Percentiles rank a stretch among this genome's conserved stretches.
phyloP scores from a whole-genome alignment of 2,888 invertebrate genomes.

The Phengaris arion region DNA sequence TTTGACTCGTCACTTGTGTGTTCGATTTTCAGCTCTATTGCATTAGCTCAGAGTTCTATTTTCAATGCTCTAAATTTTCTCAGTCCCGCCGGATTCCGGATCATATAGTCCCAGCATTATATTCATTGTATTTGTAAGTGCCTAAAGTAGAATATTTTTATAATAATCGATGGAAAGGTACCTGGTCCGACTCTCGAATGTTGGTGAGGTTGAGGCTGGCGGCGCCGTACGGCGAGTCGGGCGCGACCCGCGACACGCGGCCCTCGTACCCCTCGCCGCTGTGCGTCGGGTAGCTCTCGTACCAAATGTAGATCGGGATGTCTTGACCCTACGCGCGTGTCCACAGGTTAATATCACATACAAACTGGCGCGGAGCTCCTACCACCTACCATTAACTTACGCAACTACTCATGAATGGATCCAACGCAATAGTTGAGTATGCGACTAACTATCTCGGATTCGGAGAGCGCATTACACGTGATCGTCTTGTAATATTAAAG shows the following conservation, averaged over 20 bases:
- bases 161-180: constrained; percentile 37
- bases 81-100: no score
- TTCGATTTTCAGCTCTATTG: no score
- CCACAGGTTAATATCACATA: constrained; percentile 43
- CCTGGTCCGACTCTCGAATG: constrained; percentile 93
- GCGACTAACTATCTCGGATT: constrained; percentile 31
- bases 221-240: constrained; percentile 92
- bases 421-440: constrained; percentile 32
- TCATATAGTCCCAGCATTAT: no score
- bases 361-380: constrained; percentile 47
- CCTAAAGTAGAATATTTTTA: no score
- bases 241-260: constrained; percentile 92
- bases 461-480: constrained; percentile 33
- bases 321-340: constrained; percentile 89
- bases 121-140: no score
- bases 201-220: constrained; percentile 97
- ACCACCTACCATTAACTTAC: constrained; percentile 35
- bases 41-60: no score
- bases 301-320: constrained; percentile 98
- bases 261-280: constrained; percentile 96
- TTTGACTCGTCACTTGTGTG: no score
- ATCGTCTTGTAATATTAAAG: constrained; percentile 35
- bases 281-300: constrained; percentile 98
- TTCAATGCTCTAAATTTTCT: no score
- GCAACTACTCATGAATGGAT: constrained; percentile 35